Percentiles rank a stretch among this genome's conserved stretches.
Conservation (phyloP, 2,797 vertebrate species). For the Acridotheres tristis region DNA sequence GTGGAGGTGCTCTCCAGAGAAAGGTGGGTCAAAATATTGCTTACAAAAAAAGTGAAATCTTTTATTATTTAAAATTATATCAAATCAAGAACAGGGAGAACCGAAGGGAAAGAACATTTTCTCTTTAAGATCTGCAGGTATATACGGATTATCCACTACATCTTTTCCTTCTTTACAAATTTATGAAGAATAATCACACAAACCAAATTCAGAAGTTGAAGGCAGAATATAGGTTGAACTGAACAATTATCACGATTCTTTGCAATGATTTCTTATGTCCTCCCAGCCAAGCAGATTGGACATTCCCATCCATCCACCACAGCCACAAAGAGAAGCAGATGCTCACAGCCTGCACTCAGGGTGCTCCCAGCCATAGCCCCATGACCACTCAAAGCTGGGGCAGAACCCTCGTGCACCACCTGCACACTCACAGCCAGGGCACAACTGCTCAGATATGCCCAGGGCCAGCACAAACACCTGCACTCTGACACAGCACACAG, state of each 20-base stretch:
- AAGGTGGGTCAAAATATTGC: not conserved
- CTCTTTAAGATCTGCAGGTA: not conserved
- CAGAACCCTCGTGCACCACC: not conserved
- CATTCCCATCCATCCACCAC: not conserved
- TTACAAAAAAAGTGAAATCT: not conserved
- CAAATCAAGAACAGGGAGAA: not conserved
- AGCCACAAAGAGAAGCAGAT: not conserved
- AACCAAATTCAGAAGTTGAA: not conserved
- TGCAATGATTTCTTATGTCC: not conserved
- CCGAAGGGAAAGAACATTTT: not conserved
- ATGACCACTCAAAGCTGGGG: fast-evolving
- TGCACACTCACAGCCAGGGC: not conserved
- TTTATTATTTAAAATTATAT: not conserved
- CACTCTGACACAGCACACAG: not conserved
- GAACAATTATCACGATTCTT: not conserved
- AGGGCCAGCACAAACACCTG: not conserved
- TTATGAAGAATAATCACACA: not conserved
- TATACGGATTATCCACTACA: not conserved
- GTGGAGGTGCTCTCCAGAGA: not conserved
- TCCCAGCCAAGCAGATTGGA: not conserved
- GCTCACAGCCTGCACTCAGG: not conserved
- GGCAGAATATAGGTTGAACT: not conserved
- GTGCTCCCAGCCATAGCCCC: not conserved
- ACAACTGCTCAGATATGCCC: not conserved
- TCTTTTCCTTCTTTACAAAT: not conserved